Conservation (phyloP, 1,140 invertebrate genomes). For the Physella acuta region DNA sequence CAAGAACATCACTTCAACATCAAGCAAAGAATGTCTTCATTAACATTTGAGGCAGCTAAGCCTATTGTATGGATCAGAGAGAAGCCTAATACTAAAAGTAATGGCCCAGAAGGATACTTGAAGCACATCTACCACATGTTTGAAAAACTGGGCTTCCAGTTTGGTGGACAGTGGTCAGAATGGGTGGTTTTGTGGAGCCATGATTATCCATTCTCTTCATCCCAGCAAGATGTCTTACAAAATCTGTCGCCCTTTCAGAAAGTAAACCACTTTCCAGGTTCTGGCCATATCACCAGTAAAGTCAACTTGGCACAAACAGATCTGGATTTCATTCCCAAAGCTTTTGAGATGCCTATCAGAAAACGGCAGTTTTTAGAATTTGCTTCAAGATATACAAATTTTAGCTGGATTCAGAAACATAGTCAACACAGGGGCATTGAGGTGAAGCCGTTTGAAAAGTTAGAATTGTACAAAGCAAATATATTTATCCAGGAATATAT, state of each 20-base stretch:
- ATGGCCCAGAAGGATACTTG: constrained; percentile 70
- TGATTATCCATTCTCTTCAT: constrained; percentile 80
- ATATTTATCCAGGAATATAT: constrained; percentile 90
- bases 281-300: constrained; percentile 93
- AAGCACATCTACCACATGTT: constrained; percentile 78
- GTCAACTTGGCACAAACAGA: constrained; percentile 81
- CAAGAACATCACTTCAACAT: too few species aligned
- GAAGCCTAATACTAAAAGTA: constrained; percentile 28
- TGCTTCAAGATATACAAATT: constrained; percentile 69
- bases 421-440: constrained; percentile 88
- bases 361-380: constrained; percentile 75
- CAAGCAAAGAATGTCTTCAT: too few species aligned
- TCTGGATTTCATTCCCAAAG: constrained; percentile 77
- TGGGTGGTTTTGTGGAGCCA: constrained; percentile 92
- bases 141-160: constrained; percentile 71
- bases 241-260: constrained; percentile 74
- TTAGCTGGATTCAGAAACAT: constrained; percentile 87
- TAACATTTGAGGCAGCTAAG: too few species aligned
- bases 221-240: constrained; percentile 65
- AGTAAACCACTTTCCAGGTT: constrained; percentile 94
- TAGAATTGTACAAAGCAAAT: constrained; percentile 73
- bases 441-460: constrained; percentile 69
- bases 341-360: constrained; percentile 84
- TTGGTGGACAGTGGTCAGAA: constrained; percentile 63
- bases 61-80: constrained; percentile 24